Base-by-base conservation (phyloP, 1,140 invertebrate species). In the Penaeus vannamei region DNA sequence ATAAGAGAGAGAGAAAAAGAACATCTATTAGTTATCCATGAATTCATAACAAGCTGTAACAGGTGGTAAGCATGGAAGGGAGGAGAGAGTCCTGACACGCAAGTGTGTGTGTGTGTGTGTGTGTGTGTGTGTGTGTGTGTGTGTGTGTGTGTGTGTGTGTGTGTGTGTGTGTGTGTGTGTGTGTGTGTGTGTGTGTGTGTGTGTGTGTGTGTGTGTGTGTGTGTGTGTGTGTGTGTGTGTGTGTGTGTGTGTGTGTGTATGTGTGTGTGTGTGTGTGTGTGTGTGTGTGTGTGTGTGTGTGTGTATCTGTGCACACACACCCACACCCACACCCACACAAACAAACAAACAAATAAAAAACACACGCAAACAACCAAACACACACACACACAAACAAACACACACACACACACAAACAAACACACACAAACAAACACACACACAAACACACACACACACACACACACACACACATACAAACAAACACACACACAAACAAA, bases 351-450 rank as follows among this genome's bases (percentile, higher is more conserved):
- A 69, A 26, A 69, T 69, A 69, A 26, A 69, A 19, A 7, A 19
- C 29, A 19, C 29, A 19, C 29, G 19, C 29, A 19, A n/a, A 19
- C 29, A 19, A n/a, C 7, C 29, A 19, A n/a, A 19, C 29, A 19
- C n/a, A 72, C n/a, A 72, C n/a, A 72, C n/a, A 72, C n/a, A 72
- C n/a, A 72, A 23, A 72, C n/a, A 72, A 23, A 72, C n/a, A 72
- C n/a, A 72, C n/a, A 72, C n/a, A 72, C n/a, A 72, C n/a, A 72
- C n/a, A 72, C n/a, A 72, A 23, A 72, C n/a, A 72, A 12, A 72
- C 22, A 72, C 19, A 72, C 26, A 72, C 32, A 72, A 26, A 72
- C 32, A 72, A 8, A 72, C 32, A 72, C 17, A 72, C 8, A 72
- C 8, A 72, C 8, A 72, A 0, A 72, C 20, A 69, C 20, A 69